Percentiles rank a stretch among this genome's conserved stretches.
phyloP scores from a whole-genome alignment of 2,113 vertebrate species.

The Rhabdomys dilectus region DNA sequence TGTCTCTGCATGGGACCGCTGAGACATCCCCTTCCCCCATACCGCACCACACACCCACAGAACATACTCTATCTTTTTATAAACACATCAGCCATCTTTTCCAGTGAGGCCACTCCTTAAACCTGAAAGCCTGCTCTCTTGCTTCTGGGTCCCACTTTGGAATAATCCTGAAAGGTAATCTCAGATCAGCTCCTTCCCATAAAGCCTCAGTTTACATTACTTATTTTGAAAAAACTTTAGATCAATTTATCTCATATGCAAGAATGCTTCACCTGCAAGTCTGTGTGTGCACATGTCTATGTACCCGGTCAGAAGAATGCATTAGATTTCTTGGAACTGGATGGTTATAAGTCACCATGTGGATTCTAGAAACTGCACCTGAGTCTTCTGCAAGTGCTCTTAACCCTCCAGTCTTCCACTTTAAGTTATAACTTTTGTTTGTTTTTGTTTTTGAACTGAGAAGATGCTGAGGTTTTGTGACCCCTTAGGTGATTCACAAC shows the following conservation, averaged over 20 bases:
- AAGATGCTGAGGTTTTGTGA: not conserved
- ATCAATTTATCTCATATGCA: not conserved
- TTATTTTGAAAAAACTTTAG: not conserved
- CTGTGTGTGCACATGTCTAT: not conserved
- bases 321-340: not conserved
- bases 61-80: too few relatives aligned
- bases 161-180: not conserved
- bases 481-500: not conserved
- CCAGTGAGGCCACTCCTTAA: not conserved
- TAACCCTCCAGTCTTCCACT: not conserved
- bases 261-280: not conserved
- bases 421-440: not conserved
- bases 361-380: not conserved
- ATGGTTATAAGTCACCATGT: too few relatives aligned
- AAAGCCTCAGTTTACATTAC: not conserved
- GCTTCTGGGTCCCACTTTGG: not conserved
- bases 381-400: not conserved
- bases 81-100: not conserved
- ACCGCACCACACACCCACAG: too few relatives aligned
- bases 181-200: not conserved
- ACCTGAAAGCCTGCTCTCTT: not conserved
- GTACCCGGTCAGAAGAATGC: not conserved
- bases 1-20: too few relatives aligned
- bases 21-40: too few relatives aligned
- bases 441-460: not conserved